A percentile compares a stretch with the other conserved stretches of the same genome.
Conservation (phyloP, 2,888 invertebrate genomes). For the Epicampocera succincta region DNA sequence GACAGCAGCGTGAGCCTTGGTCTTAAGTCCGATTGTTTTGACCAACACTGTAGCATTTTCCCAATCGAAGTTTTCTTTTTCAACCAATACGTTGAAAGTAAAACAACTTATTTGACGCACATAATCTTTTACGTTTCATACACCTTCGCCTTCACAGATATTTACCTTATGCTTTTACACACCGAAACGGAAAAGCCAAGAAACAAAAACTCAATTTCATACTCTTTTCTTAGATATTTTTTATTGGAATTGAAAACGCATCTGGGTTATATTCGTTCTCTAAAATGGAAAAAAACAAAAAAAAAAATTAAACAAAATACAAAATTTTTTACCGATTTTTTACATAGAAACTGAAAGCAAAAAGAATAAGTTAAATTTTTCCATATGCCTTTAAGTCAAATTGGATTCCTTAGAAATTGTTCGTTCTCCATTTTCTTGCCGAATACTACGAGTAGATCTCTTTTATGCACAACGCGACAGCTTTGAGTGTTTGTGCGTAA, state of each 20-base stretch:
- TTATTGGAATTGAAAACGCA: slow-evolving; percentile 69
- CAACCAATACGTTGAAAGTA: neutral
- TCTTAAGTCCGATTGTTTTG: neutral
- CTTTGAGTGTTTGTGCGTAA: neutral
- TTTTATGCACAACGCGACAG: neutral
- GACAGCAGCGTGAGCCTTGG: no score
- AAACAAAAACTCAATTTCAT: slow-evolving; percentile 22
- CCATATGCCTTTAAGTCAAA: slow-evolving; percentile 64
- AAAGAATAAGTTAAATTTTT: slow-evolving; percentile 62
- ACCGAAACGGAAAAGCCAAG: slow-evolving; percentile 13
- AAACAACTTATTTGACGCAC: slow-evolving; percentile 52
- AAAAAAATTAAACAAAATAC: slow-evolving; percentile 25
- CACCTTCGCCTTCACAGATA: neutral
- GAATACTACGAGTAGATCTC: neutral
- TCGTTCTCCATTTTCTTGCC: slow-evolving; percentile 19
- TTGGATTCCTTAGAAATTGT: slow-evolving; percentile 61
- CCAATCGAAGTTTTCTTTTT: neutral
- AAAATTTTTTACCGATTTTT: slow-evolving; percentile 34
- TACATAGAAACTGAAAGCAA: slow-evolving; percentile 15
- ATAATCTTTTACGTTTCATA: slow-evolving; percentile 29
- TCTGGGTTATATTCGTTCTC: slow-evolving; percentile 63
- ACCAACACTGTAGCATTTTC: slow-evolving; percentile 3
- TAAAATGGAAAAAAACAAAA: slow-evolving; percentile 11
- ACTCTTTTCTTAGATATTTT: slow-evolving; percentile 31
- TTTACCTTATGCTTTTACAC: neutral